Base-by-base conservation (phyloP, 1,140 invertebrate genomes). In the Octopus sinensis region DNA sequence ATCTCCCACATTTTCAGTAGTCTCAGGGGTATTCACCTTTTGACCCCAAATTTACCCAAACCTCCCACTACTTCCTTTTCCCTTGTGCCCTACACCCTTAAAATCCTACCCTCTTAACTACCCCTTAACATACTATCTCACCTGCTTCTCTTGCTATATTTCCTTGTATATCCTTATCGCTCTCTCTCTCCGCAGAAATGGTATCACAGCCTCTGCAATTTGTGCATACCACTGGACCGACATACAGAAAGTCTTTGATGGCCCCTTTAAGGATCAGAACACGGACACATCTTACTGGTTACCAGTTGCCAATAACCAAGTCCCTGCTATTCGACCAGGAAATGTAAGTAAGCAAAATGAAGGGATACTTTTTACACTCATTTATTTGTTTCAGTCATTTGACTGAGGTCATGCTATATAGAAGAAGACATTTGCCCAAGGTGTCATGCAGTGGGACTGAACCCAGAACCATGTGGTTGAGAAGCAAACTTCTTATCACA, bases 251-350 rank as follows among this genome's bases (percentile, higher is more conserved):
- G 95, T 96, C n/a, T 98, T 98, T 91, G 93, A 94, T 87, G 97
- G 96, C 0, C 94, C 96, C 90, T 98, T 97, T 92, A 96, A 97
- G 90, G 96, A 95, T 3, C 95, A 95, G 56, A 95, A 94, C 91
- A 96, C 96, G 89, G 95, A 95, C 4, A 95, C 94, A 52, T 96
- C 94, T 84, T 95, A 95, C 51, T 98, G 96, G 96, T 92, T 97
- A 82, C 96, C 96, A 0, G 96, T 97, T 13, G 81, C 84, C 12
- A 75, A 80, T 54, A 56, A 52, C 7, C 82, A 84, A 23, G 84
- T 85, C n/a, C 85, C 85, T 10, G 78, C 78, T 17, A 84, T 84
- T 9, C 80, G 85, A 71, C 85, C 85, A 80, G 85, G 85, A 68
- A 82, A 85, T 83, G 85, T 86, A 78, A 82, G 85, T 83, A 76